Percentiles rank a stretch among this genome's conserved stretches.
These are phyloP conservation scores for Agriopis aurantiaria DNA, from an alignment of 2,888 invertebrate species.

Conservation along the genomic window DNA sequence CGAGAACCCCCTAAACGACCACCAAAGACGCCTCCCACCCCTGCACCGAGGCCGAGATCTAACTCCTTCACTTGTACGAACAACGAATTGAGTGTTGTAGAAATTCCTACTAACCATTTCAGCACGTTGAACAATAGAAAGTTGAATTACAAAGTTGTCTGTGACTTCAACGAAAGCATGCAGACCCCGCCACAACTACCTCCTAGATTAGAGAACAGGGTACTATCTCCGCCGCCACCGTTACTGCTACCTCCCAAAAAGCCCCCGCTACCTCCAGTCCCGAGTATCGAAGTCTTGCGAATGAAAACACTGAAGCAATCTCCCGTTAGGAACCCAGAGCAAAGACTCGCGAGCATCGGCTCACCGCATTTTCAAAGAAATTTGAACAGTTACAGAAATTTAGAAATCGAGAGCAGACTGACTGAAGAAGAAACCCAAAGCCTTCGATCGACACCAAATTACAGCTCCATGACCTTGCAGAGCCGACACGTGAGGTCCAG, in stretches of 20 bases:
- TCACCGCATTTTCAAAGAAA: constrained; percentile 88
- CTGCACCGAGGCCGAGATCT: constrained; percentile 85
- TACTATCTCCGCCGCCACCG: constrained; percentile 81
- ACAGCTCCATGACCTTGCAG: constrained; percentile 78
- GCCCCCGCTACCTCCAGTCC: constrained; percentile 90
- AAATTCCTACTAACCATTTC: constrained; percentile 78
- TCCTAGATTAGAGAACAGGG: constrained; percentile 75
- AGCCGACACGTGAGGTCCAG: constrained; percentile 78
- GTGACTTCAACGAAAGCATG: constrained; percentile 75
- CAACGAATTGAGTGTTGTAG: constrained; percentile 77
- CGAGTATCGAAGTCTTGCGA: constrained; percentile 87
- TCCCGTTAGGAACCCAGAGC: constrained; percentile 76
- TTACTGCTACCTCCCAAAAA: constrained; percentile 89
- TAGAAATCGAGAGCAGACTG: constrained; percentile 81
- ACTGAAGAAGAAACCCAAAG: constrained; percentile 69
- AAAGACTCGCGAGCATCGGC: constrained; percentile 87
- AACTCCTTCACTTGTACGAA: constrained; percentile 84
- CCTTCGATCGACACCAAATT: constrained; percentile 67
- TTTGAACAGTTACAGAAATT: constrained; percentile 85
- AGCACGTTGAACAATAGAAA: constrained; percentile 79
- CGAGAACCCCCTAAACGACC: constrained; percentile 89
- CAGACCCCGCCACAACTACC: constrained; percentile 85
- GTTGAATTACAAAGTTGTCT: constrained; percentile 78
- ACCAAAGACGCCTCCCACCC: constrained; percentile 86
- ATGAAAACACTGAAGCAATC: constrained; percentile 82